These are phyloP conservation scores for Gymnothorax reevesii DNA, from an alignment of 2,797 vertebrate genomes.

Conservation along the genomic window DNA sequence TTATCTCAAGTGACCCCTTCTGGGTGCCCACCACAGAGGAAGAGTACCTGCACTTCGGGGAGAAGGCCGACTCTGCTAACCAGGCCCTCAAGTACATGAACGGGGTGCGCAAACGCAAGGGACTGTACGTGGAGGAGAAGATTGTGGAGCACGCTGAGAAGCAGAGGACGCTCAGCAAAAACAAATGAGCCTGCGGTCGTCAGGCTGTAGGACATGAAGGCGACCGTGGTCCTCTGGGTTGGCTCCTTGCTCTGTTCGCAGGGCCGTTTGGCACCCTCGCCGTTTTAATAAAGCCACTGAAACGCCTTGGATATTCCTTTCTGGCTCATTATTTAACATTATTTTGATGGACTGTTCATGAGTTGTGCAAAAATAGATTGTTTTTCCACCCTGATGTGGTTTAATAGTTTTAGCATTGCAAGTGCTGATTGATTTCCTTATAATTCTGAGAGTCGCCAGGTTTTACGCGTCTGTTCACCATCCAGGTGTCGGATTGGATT, in stretches of 20 bases:
- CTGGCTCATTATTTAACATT: slow-evolving; percentile 6
- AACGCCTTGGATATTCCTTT: background rate
- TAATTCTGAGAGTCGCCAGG: background rate
- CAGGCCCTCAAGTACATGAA: slow-evolving; percentile 95
- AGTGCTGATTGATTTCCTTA: slow-evolving; percentile 22
- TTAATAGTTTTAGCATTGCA: slow-evolving; percentile 31
- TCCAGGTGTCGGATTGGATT: background rate
- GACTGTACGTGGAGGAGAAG: slow-evolving; percentile 93
- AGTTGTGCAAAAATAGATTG: slow-evolving; percentile 24
- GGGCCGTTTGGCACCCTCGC: background rate
- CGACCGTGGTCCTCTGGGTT: background rate
- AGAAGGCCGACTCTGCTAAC: slow-evolving; percentile 91
- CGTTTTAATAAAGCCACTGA: background rate
- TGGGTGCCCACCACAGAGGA: slow-evolving; percentile 98
- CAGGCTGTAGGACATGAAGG: background rate
- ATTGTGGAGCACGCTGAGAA: slow-evolving; percentile 94
- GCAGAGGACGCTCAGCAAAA: slow-evolving; percentile 90
- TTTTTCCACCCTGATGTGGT: background rate
- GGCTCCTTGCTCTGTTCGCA: background rate
- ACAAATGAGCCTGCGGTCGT: slow-evolving; percentile 72
- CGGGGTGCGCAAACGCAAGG: slow-evolving; percentile 87
- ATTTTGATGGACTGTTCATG: background rate
- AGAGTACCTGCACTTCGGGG: slow-evolving; percentile 95
- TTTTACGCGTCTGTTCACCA: background rate
- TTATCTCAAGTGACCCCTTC: slow-evolving; percentile 87